These are phyloP conservation scores for Nothocercus julius DNA, from an alignment of 2,113 vertebrate genomes.

Conservation along the genomic window DNA sequence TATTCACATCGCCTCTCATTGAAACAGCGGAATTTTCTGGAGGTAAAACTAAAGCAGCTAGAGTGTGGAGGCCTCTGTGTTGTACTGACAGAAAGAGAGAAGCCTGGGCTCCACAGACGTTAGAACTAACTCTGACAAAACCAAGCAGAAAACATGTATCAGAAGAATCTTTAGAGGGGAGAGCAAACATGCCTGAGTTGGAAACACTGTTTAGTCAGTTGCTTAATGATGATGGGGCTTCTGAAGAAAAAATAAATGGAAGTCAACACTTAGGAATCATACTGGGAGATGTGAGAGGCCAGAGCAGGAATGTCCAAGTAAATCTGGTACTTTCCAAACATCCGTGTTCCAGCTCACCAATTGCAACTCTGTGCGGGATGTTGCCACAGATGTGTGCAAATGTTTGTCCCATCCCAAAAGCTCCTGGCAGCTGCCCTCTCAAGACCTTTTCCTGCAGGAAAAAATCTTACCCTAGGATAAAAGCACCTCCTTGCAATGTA, in stretches of 20 bases:
- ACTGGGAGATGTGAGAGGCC: neutral
- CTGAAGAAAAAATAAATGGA: neutral
- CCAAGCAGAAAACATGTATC: neutral
- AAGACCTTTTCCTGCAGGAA: neutral
- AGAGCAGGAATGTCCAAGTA: neutral
- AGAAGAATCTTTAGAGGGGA: neutral
- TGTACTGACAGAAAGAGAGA: neutral
- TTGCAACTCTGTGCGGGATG: neutral
- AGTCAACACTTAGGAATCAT: neutral
- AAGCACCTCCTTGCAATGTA: neutral
- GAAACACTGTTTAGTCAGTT: fast-evolving
- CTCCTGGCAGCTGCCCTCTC: neutral
- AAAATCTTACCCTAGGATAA: neutral
- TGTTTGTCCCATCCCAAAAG: neutral
- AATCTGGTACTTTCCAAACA: neutral
- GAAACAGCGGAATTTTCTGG: neutral
- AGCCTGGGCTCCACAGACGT: neutral
- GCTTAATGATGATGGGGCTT: neutral
- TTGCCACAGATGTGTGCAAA: neutral
- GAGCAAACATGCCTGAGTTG: neutral
- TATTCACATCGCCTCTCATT: neutral
- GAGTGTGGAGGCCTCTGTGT: fast-evolving
- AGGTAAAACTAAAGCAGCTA: neutral
- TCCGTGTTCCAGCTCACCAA: neutral
- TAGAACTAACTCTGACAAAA: neutral